phyloP scores from a whole-genome alignment of 2,113 vertebrate species.

The Anolis sagrei region DNA sequence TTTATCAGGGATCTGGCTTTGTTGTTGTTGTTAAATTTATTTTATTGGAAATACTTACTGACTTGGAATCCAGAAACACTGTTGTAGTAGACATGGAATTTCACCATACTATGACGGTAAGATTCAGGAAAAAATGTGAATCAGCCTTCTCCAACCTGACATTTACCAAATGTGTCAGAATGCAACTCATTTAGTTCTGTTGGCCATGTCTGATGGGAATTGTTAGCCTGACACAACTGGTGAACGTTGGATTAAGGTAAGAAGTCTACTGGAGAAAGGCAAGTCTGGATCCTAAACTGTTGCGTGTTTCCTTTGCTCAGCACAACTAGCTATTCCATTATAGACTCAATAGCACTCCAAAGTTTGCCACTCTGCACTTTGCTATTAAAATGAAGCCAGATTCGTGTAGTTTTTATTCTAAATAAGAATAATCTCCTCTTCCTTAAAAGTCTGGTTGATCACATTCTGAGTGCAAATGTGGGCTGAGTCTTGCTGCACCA shows the following conservation, averaged over 20 bases:
- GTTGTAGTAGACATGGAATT: no score
- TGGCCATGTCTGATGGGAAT: neutral
- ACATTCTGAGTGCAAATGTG: no score
- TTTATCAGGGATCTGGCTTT: neutral
- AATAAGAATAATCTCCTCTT: neutral
- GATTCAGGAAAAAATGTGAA: neutral
- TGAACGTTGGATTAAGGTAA: neutral
- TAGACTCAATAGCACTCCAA: neutral
- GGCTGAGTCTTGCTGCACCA: no score
- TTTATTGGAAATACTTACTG: no score
- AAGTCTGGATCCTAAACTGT: slow-evolving; percentile 29
- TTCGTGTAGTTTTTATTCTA: neutral
- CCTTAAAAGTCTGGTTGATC: no score
- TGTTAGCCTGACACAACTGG: neutral
- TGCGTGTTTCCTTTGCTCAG: slow-evolving; percentile 5
- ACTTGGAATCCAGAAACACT: no score
- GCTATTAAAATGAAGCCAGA: neutral
- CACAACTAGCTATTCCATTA: neutral
- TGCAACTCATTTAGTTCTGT: neutral
- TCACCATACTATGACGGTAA: no score
- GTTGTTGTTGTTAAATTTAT: no score
- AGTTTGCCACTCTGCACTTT: neutral
- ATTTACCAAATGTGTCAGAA: neutral
- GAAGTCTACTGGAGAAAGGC: neutral
- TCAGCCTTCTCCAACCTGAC: neutral